These are phyloP conservation scores for Arvicanthis niloticus DNA, from an alignment of 2,113 vertebrate genomes.

Conservation along the genomic window DNA sequence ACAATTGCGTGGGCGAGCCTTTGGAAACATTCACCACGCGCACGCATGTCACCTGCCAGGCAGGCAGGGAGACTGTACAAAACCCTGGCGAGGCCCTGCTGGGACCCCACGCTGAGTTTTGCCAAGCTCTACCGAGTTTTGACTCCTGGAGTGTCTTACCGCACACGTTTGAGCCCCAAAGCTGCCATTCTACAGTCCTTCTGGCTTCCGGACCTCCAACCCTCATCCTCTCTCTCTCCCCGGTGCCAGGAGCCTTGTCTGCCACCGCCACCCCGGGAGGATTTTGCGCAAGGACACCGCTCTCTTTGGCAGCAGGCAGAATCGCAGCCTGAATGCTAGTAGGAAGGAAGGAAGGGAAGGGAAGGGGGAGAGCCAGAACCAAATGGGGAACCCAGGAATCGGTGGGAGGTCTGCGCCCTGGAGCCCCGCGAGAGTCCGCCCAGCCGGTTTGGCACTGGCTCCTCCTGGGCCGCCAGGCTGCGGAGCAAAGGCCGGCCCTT, in stretches of 20 bases:
- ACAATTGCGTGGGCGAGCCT: background rate
- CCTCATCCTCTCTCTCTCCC: background rate
- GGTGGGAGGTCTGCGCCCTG: constrained; percentile 73
- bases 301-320: constrained; percentile 43
- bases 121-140: background rate
- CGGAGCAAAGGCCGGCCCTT: constrained; percentile 64
- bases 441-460: constrained; percentile 42
- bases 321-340: constrained; percentile 45
- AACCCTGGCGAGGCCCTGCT: background rate
- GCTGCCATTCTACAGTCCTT: background rate
- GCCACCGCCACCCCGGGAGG: background rate
- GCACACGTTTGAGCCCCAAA: background rate
- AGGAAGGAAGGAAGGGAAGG: constrained; percentile 22
- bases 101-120: background rate
- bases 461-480: constrained; percentile 46
- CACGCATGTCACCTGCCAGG: background rate
- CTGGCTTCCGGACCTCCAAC: constrained; percentile 37
- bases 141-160: background rate
- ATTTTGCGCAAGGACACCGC: background rate
- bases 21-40: background rate
- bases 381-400: constrained; percentile 21
- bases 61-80: background rate
- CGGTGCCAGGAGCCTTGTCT: background rate
- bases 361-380: background rate
- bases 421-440: background rate